Evolutionary conservation across 2,113 vertebrate genomes (phyloP), one percentile per base, ranked within the genome.

Genomic region (Cygnus atratus): DNA sequence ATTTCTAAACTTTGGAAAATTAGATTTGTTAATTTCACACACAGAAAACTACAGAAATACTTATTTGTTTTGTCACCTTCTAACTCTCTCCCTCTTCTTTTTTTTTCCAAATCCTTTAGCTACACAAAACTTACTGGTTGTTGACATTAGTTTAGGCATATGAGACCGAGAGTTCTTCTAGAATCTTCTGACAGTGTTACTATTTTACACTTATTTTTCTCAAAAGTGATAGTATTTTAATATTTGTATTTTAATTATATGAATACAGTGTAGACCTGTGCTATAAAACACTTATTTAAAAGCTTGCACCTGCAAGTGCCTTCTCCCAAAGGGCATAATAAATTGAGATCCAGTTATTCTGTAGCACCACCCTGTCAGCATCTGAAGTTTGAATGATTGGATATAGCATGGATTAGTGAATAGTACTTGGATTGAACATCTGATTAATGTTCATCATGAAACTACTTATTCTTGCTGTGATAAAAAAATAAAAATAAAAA

Each of bases 371-470:
- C 17, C 28, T 57, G 29, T 57, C 54, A 31, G 28, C 16, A 35
- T 37, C 35, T 8, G 8, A 35, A 68, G 9, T 79, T 59, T 87
- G 81, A 41, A 72, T 66, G 13, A 54, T 57, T 86, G 17, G 7
- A 55, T 85, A 79, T 24, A 10, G 28, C 28, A 61, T 39, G 25
- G 8, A 67, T 73, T 52, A 89, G 13, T 67, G 52, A 92, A 81
- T 79, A 88, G 75, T 46, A 75, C 6, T 46, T 33, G 8, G 5
- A 6, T 62, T 81, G 41, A 67, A 17, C 21, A 74, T 7, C n/a
- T 78, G 74, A 46, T 90, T 83, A 87, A 81, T 71, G 5, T 55
- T 88, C 70, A 13, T 74, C 57, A 92, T 93, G 68, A 92, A 88
- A 84, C 17, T 14, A 68, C 8, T 78, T 88, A 59, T 67, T 81